Conservation (phyloP, 2,797 vertebrate species). For the Anas bernieri region DNA sequence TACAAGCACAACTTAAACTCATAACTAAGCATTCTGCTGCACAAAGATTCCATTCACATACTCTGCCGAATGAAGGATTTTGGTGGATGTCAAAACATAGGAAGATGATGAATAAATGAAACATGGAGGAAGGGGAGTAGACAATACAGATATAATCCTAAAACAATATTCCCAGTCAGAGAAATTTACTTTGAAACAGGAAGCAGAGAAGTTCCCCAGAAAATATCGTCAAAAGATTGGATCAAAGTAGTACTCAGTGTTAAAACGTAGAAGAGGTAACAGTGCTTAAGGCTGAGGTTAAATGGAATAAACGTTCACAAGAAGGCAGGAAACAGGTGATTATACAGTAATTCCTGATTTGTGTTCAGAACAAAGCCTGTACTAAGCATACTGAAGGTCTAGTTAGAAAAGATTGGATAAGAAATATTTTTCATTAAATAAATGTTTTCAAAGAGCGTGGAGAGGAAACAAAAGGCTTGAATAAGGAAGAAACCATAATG, state of each 20-base stretch:
- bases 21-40: not conserved
- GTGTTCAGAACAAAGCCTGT: not conserved
- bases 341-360: not conserved
- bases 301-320: not conserved
- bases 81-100: not conserved
- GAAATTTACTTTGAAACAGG: not conserved
- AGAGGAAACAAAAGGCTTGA: not conserved
- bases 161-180: not conserved
- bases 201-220: not conserved
- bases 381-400: not conserved
- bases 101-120: not conserved
- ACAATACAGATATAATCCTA: not conserved
- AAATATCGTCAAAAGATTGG: not conserved
- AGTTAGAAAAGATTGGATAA: not conserved
- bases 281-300: not conserved
- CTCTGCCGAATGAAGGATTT: constrained; percentile 16
- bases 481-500: not conserved
- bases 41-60: constrained; percentile 23
- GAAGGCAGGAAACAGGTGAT: not conserved
- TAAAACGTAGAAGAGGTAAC: not conserved
- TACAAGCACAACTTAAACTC: not conserved
- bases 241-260: not conserved
- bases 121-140: not conserved
- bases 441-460: not conserved
- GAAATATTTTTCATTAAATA: not conserved